Base-by-base conservation (phyloP, 2,113 vertebrate species). In the Trogon surrucura region DNA sequence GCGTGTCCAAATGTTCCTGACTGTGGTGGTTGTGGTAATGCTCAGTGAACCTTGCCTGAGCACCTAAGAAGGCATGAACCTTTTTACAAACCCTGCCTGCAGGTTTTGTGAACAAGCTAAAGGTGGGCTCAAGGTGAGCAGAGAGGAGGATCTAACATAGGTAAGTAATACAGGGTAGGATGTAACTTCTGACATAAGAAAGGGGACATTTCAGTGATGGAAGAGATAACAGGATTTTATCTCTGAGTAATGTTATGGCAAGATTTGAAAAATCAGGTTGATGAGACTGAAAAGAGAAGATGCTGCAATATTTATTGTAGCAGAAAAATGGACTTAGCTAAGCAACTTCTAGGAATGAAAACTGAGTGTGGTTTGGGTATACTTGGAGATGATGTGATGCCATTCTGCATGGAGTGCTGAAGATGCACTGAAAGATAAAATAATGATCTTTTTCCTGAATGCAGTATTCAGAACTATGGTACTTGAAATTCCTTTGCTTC, bases 1-100 rank as follows among this genome's bases (percentile, higher is more conserved):
- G 3, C 0, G 0, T 38, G 54, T 29, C 77, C 34, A 45, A 4
- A 48, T n/a, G 30, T 41, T 60, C 36, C 54, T 30, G 27, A 0
- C 16, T 41, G 25, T 34, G 15, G 14, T 13, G 27, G 6, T 6
- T 60, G 87, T 62, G 48, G 48, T 38, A 51, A 51, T 38, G 56
- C 34, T 81, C 47, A 62, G 13, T 57, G 38, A 71, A 36, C 9
- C 8, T 71, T 77, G 5, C 36, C 22, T 14, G 13, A 32, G n/a
- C n/a, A 64, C 5, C 12, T 22, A 48, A 34, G 6, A 69, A 56
- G 8, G 16, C 18, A 23, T 21, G 21, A 58, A 11, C 23, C 9
- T 21, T 16, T 45, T 45, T 30, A 58, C 5, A 54, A 78, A 62
- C 44, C 16, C 34, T 81, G 11, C 36, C 34, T 2, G 21, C 21